phyloP scores from a whole-genome alignment of 2,113 vertebrate genomes.

The Condylura cristata region DNA sequence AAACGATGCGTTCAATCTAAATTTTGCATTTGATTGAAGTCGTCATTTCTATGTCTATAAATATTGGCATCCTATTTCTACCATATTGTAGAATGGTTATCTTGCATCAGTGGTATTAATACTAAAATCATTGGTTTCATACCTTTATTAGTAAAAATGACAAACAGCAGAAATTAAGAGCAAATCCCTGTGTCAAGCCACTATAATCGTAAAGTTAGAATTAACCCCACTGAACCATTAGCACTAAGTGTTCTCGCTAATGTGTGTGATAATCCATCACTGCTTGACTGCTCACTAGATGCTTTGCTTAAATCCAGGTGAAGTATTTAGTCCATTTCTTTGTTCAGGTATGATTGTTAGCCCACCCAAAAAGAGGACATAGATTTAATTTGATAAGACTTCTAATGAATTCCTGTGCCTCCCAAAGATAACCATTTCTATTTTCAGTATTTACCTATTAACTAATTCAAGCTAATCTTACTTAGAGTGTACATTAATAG shows the following conservation, averaged over 20 bases:
- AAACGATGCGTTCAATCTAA: not conserved
- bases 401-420: not conserved
- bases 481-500: not conserved
- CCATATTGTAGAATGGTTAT: not conserved
- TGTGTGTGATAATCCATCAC: not conserved
- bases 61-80: not conserved
- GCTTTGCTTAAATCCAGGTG: not conserved
- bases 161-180: not conserved
- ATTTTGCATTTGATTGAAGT: not conserved
- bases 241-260: not conserved
- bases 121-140: not conserved
- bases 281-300: not conserved
- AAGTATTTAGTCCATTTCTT: not conserved
- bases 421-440: not conserved
- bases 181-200: not conserved
- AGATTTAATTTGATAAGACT: not conserved
- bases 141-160: not conserved
- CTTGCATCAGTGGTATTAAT: not conserved
- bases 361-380: not conserved
- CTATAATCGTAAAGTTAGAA: not conserved
- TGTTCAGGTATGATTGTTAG: not conserved
- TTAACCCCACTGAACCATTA: not conserved
- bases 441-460: conserved; percentile 4
- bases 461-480: not conserved
- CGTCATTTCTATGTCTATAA: not conserved